Conservation (phyloP, 1,140 invertebrate species). For the Chymomyza costata region DNA sequence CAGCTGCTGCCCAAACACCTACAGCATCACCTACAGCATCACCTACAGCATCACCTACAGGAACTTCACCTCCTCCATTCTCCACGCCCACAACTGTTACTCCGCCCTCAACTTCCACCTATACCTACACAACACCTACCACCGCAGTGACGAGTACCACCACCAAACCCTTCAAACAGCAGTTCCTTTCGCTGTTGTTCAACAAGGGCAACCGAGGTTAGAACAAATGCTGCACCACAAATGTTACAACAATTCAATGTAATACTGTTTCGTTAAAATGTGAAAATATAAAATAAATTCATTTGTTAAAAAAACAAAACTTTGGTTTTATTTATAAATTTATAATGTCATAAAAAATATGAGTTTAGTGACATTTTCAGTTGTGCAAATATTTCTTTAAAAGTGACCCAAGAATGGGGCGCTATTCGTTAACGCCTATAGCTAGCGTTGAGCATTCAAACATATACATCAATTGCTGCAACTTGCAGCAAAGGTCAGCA, state of each 20-base stretch:
- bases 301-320: conserved; percentile 17
- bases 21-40: background rate
- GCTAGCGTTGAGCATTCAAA: too few species aligned
- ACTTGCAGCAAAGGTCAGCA: too few species aligned
- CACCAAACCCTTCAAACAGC: conserved; percentile 50
- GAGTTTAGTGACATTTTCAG: too few species aligned
- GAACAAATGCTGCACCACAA: conserved; percentile 3
- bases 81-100: conserved; percentile 9
- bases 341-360: too few species aligned
- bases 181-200: conserved; percentile 54
- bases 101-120: conserved; percentile 1
- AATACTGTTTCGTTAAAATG: conserved; percentile 41
- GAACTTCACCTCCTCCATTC: background rate
- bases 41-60: background rate
- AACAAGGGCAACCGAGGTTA: conserved; percentile 36
- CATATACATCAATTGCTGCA: too few species aligned
- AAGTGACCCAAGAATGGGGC: too few species aligned
- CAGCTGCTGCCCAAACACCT: background rate
- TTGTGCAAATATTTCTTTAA: too few species aligned
- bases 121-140: conserved; percentile 23
- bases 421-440: too few species aligned
- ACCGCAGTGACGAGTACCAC: conserved; percentile 25
- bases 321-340: too few species aligned
- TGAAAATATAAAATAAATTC: conserved; percentile 31
- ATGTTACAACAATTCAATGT: conserved; percentile 8